A percentile compares a stretch with the other conserved stretches of the same genome.
Evolutionary conservation across 2,113 vertebrate species (phyloP).

Genomic region (Zeus faber): DNA sequence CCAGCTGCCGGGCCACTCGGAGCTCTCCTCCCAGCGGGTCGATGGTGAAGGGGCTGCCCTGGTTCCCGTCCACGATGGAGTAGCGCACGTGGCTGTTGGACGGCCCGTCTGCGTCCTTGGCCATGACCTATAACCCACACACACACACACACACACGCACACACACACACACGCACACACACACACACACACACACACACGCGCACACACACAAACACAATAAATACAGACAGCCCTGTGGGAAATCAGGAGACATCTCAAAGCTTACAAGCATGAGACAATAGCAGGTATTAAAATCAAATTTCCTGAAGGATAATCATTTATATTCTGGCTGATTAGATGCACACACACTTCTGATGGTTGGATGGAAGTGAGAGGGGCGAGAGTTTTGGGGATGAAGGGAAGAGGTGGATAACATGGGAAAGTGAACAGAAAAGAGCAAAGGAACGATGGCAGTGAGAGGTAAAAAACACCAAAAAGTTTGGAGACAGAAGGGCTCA

Average conservation of each 20-base stretch:
- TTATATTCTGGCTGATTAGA: constrained; percentile 52
- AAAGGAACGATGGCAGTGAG: neutral
- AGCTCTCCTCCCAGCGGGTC: constrained; percentile 86
- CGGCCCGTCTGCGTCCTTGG: constrained; percentile 90
- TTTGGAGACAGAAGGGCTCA: constrained; percentile 24
- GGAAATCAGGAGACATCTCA: constrained; percentile 55
- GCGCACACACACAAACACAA: constrained; percentile 9
- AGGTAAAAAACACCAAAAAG: neutral
- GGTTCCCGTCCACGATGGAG: constrained; percentile 87
- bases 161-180: neutral
- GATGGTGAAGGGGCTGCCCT: constrained; percentile 89
- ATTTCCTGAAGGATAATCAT: constrained; percentile 45
- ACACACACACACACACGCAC: constrained; percentile 11
- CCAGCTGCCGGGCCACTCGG: constrained; percentile 88
- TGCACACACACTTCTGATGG: constrained; percentile 40
- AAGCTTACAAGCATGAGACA: constrained; percentile 51
- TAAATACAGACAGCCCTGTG: constrained; percentile 24
- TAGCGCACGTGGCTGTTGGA: constrained; percentile 85
- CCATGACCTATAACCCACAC: constrained; percentile 80
- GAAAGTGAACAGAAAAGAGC: neutral
- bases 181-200: constrained; percentile 7
- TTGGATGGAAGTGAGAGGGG: constrained; percentile 21
- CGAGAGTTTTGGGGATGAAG: no score
- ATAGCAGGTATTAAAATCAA: constrained; percentile 50
- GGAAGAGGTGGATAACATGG: no score